phyloP scores from a whole-genome alignment of 2,797 vertebrate genomes.

The Microctenopoma steveboyesi region DNA sequence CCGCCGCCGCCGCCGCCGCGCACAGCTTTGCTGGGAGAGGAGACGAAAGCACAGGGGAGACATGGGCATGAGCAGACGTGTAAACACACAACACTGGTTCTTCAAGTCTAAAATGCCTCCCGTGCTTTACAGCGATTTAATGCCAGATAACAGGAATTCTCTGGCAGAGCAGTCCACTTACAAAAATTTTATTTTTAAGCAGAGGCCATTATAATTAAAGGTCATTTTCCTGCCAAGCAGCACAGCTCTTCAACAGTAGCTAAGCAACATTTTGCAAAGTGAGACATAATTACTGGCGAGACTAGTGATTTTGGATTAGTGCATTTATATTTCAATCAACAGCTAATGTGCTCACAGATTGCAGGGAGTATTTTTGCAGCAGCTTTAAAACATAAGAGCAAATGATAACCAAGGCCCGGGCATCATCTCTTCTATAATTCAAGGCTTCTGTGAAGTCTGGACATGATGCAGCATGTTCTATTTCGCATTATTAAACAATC shows the following conservation, averaged over 20 bases:
- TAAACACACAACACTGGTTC: constrained; percentile 2
- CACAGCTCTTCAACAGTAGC: constrained; percentile 36
- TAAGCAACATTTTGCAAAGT: constrained; percentile 49
- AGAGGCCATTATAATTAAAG: constrained; percentile 45
- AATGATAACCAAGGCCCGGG: not conserved
- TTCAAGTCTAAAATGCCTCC: not conserved
- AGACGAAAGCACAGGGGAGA: constrained; percentile 35
- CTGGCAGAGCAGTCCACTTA: not conserved
- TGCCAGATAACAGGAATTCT: constrained; percentile 8
- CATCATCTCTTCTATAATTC: not conserved
- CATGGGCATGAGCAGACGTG: constrained; percentile 3
- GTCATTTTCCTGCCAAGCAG: constrained; percentile 53
- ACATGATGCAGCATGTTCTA: not conserved
- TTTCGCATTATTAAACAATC: not conserved
- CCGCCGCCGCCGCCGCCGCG: constrained; percentile 18
- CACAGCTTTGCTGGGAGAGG: constrained; percentile 53
- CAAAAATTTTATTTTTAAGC: constrained; percentile 21
- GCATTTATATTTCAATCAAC: constrained; percentile 43
- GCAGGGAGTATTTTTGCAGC: not conserved
- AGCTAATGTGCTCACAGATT: constrained; percentile 28
- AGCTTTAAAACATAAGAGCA: not conserved
- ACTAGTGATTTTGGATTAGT: constrained; percentile 24
- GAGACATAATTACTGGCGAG: constrained; percentile 46
- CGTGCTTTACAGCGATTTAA: constrained; percentile 20
- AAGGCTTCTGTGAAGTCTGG: constrained; percentile 4